Conservation (phyloP, 2,797 vertebrate species). For the Australoheros facetus region DNA sequence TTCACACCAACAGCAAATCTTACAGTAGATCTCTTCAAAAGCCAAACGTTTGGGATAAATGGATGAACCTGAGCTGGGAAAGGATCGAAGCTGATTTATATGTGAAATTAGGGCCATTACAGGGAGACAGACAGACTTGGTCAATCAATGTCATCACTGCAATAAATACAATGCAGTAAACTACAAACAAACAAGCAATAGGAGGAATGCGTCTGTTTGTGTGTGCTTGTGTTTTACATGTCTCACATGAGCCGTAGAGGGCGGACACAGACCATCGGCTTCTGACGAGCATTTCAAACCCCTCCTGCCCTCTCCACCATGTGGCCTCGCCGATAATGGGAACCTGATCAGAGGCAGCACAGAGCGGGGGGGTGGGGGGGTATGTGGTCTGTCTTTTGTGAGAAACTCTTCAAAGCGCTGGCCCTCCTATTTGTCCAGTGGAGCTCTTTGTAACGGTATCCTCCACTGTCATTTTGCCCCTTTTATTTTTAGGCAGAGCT, state of each 20-base stretch:
- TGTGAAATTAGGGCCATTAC: no score
- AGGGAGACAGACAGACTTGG: background rate
- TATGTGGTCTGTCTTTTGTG: conserved; percentile 65
- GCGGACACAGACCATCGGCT: conserved; percentile 59
- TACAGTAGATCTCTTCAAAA: background rate
- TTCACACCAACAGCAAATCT: background rate
- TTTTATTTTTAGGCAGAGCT: conserved; percentile 78
- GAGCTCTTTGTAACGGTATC: conserved; percentile 77
- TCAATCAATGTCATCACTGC: background rate
- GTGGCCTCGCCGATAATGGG: conserved; percentile 64
- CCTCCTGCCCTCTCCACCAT: conserved; percentile 56
- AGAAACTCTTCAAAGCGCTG: conserved; percentile 70
- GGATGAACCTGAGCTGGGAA: background rate
- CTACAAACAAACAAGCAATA: background rate
- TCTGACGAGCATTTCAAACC: conserved; percentile 66
- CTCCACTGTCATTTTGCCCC: conserved; percentile 77
- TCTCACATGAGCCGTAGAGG: conserved; percentile 26
- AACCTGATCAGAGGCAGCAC: conserved; percentile 64
- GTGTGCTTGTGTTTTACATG: background rate
- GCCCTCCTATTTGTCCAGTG: conserved; percentile 66
- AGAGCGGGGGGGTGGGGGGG: conserved; percentile 15
- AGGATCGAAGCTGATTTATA: no score
- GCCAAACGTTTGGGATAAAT: background rate
- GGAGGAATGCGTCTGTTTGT: background rate
- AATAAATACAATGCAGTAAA: no score